These are phyloP conservation scores for Torymus texanus DNA, from an alignment of 2,888 invertebrate species.

Conservation along the genomic window DNA sequence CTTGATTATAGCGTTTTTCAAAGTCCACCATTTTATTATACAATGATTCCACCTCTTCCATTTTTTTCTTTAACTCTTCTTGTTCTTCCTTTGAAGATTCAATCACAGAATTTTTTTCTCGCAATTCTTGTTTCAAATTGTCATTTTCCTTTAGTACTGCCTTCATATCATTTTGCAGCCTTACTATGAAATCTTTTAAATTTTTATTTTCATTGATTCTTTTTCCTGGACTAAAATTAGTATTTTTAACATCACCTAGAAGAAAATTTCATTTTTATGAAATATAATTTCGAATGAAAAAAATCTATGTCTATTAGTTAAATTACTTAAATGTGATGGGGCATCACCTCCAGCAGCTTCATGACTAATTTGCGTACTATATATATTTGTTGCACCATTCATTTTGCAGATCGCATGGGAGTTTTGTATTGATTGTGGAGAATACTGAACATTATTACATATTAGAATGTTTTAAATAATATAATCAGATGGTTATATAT, in stretches of 20 bases:
- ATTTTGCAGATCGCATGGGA: too few species aligned
- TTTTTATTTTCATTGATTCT: slow-evolving; percentile 9
- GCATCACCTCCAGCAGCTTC: background rate
- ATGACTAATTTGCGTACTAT: too few species aligned
- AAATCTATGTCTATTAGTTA: too few species aligned
- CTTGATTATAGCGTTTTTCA: slow-evolving; percentile 7
- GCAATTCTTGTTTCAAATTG: slow-evolving; percentile 23
- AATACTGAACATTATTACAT: too few species aligned
- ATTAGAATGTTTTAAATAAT: too few species aligned
- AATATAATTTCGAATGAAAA: too few species aligned
- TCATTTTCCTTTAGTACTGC: background rate
- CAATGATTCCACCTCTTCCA: background rate
- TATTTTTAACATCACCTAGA: too few species aligned
- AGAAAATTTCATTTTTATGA: too few species aligned
- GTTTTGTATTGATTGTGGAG: too few species aligned
- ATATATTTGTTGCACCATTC: too few species aligned
- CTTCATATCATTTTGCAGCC: slow-evolving; percentile 14
- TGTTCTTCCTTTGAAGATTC: slow-evolving; percentile 8
- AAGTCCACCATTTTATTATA: background rate
- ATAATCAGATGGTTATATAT: too few species aligned
- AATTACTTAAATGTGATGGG: background rate
- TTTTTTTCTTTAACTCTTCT: background rate
- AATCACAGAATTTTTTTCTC: slow-evolving; percentile 23
- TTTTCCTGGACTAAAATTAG: too few species aligned
- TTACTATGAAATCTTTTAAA: slow-evolving; percentile 4